These are phyloP conservation scores for Anarsia innoxiella DNA, from an alignment of 2,888 invertebrate species.

Conservation along the genomic window DNA sequence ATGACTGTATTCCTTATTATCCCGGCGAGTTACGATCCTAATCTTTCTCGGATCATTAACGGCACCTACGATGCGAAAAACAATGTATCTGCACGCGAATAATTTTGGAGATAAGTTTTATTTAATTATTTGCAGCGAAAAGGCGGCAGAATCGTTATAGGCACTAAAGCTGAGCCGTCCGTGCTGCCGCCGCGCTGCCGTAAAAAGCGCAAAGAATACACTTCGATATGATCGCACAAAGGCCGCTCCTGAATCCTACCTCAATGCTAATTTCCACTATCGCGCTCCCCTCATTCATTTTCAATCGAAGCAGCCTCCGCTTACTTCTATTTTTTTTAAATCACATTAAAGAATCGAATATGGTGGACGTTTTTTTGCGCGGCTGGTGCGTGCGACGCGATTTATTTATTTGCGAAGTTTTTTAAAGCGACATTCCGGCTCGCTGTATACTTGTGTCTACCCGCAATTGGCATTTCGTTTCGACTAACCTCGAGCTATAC, in stretches of 20 bases:
- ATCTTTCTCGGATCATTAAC: conserved; percentile 7
- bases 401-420: conserved; percentile 74
- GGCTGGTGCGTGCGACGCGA: conserved; percentile 69
- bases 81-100: conserved; percentile 29
- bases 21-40: conserved; percentile 5
- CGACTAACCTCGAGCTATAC: conserved; percentile 72
- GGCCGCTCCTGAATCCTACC: conserved; percentile 72
- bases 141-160: conserved; percentile 65
- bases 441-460: conserved; percentile 75
- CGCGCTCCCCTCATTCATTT: conserved; percentile 75
- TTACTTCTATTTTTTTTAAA: conserved; percentile 71
- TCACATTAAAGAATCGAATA: conserved; percentile 76
- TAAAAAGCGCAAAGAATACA: conserved; percentile 76
- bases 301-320: conserved; percentile 69
- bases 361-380: conserved; percentile 66
- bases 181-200: conserved; percentile 43
- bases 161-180: conserved; percentile 49
- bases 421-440: conserved; percentile 73
- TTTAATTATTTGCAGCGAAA: conserved; percentile 68
- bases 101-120: conserved; percentile 42
- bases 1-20: conserved; percentile 8
- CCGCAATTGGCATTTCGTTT: conserved; percentile 75
- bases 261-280: conserved; percentile 77
- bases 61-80: conserved; percentile 20
- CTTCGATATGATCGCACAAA: conserved; percentile 76